Evolutionary conservation across 2,113 vertebrate genomes (phyloP).

Genomic region (Lagopus muta): DNA sequence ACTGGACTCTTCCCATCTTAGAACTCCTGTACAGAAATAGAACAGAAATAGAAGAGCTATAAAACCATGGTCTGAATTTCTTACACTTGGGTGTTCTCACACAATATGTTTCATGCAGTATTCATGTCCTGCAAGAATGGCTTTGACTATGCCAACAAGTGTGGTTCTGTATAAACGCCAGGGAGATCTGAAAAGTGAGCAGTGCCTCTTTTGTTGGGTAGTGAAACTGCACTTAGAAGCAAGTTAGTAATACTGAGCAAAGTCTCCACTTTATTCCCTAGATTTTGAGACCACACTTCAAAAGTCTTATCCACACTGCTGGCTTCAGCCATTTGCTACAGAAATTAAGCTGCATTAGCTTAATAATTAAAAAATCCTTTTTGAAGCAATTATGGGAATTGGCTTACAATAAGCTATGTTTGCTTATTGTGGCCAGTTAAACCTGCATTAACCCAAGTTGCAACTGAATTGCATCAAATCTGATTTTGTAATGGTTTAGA

Average conservation of each 20-base stretch:
- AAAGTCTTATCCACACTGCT: not conserved
- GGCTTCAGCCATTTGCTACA: not conserved
- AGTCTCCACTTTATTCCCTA: not conserved
- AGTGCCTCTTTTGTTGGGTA: not conserved
- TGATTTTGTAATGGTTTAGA: conserved; percentile 17
- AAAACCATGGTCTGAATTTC: not conserved
- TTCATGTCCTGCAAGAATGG: not conserved
- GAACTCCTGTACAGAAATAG: not conserved
- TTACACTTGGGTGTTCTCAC: not conserved
- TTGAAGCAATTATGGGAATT: conserved; percentile 38
- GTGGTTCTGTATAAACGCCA: not conserved
- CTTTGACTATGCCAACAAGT: not conserved
- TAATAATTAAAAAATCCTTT: conserved; percentile 55
- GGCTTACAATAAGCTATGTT: conserved; percentile 19
- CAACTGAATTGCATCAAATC: conserved; percentile 33
- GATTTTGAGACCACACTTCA: not conserved
- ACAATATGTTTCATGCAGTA: not conserved
- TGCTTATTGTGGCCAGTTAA: not conserved
- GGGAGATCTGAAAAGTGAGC: not conserved
- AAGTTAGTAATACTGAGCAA: not conserved
- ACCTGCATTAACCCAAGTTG: conserved; percentile 28
- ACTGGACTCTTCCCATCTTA: not conserved
- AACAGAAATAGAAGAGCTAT: not conserved
- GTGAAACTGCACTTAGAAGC: not conserved
- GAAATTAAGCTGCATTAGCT: conserved; percentile 42